Conservation (phyloP, 2,113 vertebrate species). For the Forbesichthys papilliferus region DNA sequence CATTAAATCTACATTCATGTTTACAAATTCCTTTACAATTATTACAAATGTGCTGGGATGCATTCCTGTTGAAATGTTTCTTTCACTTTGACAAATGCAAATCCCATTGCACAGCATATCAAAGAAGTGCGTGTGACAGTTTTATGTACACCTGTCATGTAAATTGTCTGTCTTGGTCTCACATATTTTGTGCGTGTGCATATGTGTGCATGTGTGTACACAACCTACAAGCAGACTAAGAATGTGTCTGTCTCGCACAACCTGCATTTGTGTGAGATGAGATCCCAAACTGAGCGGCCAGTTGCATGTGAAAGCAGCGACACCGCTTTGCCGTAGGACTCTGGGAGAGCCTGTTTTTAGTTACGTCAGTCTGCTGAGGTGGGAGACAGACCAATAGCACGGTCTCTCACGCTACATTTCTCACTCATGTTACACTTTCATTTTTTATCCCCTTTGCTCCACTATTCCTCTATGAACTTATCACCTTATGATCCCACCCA, state of each 20-base stretch:
- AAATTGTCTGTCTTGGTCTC: no score
- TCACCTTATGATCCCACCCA: no score
- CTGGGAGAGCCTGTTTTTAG: slow-evolving; percentile 45
- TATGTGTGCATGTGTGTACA: no score
- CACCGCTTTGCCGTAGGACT: slow-evolving; percentile 47
- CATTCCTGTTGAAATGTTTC: no score
- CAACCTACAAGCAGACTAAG: neutral
- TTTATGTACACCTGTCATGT: no score
- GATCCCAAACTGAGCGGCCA: slow-evolving; percentile 25
- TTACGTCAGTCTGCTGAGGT: slow-evolving; percentile 53
- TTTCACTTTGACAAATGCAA: no score
- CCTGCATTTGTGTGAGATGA: neutral
- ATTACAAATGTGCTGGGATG: no score
- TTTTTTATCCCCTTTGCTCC: neutral
- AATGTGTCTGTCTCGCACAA: slow-evolving; percentile 18
- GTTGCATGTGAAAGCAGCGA: slow-evolving; percentile 33
- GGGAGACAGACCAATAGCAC: slow-evolving; percentile 11
- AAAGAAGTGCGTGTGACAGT: no score
- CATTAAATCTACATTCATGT: no score
- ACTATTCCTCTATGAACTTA: neutral
- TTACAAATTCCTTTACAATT: no score
- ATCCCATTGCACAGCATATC: no score
- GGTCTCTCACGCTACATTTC: slow-evolving; percentile 12
- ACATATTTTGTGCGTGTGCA: neutral
- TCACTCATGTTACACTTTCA: neutral